Percentiles rank a stretch among this genome's conserved stretches.
These are phyloP conservation scores for Chloromyia formosa DNA, from an alignment of 2,888 invertebrate genomes.

Conservation along the genomic window DNA sequence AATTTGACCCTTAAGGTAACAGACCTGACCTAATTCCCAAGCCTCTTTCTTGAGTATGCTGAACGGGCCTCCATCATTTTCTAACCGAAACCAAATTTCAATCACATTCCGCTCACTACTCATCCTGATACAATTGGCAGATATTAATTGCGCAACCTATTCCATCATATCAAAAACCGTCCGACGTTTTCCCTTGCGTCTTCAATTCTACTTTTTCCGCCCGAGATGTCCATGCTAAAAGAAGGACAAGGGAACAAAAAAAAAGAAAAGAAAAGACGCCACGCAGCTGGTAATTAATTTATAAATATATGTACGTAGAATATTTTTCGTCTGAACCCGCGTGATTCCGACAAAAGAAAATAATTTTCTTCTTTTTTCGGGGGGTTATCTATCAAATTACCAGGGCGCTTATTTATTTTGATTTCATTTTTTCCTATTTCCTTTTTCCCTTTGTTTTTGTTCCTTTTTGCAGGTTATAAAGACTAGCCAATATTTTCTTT, in stretches of 20 bases:
- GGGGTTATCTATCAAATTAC: conserved; percentile 37
- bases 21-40: too few species aligned
- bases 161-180: conserved; percentile 15
- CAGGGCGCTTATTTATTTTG: conserved; percentile 4
- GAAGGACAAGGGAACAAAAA: too few species aligned
- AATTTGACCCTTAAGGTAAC: too few species aligned
- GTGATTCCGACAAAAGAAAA: conserved; percentile 45
- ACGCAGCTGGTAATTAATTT: conserved; percentile 49
- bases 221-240: too few species aligned
- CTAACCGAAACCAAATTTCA: too few species aligned
- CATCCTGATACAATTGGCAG: conserved; percentile 26
- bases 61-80: too few species aligned
- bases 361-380: conserved; percentile 42
- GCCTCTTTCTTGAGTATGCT: too few species aligned
- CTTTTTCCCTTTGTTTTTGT: background rate
- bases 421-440: background rate
- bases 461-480: too few species aligned
- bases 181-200: background rate
- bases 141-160: conserved; percentile 30
- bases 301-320: conserved; percentile 47
- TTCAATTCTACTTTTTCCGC: too few species aligned
- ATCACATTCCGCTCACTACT: background rate
- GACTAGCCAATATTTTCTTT: too few species aligned
- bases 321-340: too few species aligned
- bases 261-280: conserved; percentile 45